phyloP scores from a whole-genome alignment of 2,888 invertebrate genomes.

The Agonum fuliginosum region DNA sequence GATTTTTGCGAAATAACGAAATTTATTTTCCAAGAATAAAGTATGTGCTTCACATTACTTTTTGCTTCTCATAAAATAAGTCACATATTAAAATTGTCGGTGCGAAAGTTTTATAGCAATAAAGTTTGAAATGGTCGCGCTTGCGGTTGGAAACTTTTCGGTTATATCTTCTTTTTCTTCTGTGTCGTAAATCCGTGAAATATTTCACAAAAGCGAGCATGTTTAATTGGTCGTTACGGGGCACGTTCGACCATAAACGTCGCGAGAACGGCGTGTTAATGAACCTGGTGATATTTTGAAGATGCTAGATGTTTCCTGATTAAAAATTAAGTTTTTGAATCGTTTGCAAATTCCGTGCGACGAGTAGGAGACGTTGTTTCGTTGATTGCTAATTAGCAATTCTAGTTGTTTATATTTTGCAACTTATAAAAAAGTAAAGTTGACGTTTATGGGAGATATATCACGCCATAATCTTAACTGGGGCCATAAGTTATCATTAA shows the following conservation, averaged over 20 bases:
- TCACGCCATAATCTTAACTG: constrained; percentile 33
- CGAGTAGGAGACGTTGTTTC: neutral
- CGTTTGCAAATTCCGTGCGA: constrained; percentile 6
- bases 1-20: no score
- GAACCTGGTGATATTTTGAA: constrained; percentile 39
- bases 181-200: constrained; percentile 15
- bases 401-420: constrained; percentile 2
- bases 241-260: constrained; percentile 38
- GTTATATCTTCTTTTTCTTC: neutral
- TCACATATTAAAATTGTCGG: no score
- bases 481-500: constrained; percentile 27
- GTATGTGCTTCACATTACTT: no score
- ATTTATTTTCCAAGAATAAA: no score
- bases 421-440: constrained; percentile 6
- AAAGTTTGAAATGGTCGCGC: no score
- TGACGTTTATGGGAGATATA: constrained; percentile 32
- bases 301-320: constrained; percentile 35
- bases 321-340: constrained; percentile 36
- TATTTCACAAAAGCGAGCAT: constrained; percentile 21
- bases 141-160: neutral
- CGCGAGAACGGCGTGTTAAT: constrained; percentile 28
- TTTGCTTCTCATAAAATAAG: no score
- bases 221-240: constrained; percentile 40
- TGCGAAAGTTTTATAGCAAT: no score
- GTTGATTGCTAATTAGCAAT: constrained; percentile 27